A percentile compares a stretch with the other conserved stretches of the same genome.
phyloP scores from a whole-genome alignment of 2,797 vertebrate genomes.

The Lacerta viridis region DNA sequence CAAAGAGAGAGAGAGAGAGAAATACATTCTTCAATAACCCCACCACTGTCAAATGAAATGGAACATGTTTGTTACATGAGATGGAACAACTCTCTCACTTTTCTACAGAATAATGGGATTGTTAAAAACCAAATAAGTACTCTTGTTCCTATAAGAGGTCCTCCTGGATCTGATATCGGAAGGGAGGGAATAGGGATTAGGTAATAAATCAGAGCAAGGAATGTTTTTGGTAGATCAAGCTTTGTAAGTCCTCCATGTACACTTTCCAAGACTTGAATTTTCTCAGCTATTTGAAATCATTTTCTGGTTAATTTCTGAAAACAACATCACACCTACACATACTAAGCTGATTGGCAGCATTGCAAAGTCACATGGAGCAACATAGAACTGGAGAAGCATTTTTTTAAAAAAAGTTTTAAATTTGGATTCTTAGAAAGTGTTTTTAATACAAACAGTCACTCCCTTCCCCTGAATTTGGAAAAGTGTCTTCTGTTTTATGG shows the following conservation, averaged over 20 bases:
- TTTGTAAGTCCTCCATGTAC: neutral
- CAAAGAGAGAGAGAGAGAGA: neutral
- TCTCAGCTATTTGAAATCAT: neutral
- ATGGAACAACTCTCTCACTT: neutral
- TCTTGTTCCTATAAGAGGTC: neutral
- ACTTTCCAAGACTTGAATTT: neutral
- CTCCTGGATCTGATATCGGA: slow-evolving; percentile 30
- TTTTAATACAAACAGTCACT: neutral
- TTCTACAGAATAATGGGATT: slow-evolving; percentile 16
- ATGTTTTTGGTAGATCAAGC: neutral
- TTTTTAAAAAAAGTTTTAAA: no score
- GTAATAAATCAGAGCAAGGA: neutral
- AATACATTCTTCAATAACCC: slow-evolving; percentile 3
- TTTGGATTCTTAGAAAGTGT: neutral
- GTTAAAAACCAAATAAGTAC: slow-evolving; percentile 2
- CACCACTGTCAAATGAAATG: slow-evolving; percentile 32
- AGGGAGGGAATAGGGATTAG: slow-evolving; percentile 10
- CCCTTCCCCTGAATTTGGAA: neutral
- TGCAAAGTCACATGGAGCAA: neutral
- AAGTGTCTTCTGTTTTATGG: neutral
- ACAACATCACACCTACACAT: neutral
- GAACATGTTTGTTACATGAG: neutral
- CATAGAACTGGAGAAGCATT: neutral
- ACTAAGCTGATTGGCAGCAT: slow-evolving; percentile 8
- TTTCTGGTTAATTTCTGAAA: slow-evolving; percentile 30